phyloP scores from a whole-genome alignment of 1,140 invertebrate species.

The Latrodectus geometricus region DNA sequence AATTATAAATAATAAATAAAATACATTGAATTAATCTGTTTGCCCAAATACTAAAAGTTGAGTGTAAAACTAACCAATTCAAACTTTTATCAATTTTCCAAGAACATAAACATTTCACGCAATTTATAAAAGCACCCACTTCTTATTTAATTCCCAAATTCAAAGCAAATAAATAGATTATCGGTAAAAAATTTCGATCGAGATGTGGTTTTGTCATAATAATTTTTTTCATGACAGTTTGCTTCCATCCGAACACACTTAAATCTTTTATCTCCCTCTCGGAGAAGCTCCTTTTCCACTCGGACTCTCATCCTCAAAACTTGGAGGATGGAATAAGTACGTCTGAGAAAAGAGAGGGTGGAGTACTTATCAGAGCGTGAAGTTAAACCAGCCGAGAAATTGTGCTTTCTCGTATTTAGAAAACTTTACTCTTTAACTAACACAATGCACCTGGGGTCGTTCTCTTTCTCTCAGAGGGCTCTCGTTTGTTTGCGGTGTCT shows the following conservation, averaged over 20 bases:
- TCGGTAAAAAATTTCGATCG: no score
- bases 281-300: neutral
- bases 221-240: neutral
- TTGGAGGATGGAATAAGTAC: neutral
- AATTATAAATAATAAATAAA: no score
- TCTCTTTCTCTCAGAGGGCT: neutral
- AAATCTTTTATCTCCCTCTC: slow-evolving; percentile 15
- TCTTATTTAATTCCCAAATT: no score
- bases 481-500: neutral
- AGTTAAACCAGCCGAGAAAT: slow-evolving; percentile 58
- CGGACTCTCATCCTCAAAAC: slow-evolving; percentile 2
- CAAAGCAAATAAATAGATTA: no score
- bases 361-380: slow-evolving; percentile 54
- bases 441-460: slow-evolving; percentile 30
- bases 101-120: no score
- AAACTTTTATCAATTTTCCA: no score
- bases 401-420: slow-evolving; percentile 52
- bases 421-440: slow-evolving; percentile 33
- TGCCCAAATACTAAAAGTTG: no score
- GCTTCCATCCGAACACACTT: slow-evolving; percentile 2
- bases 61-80: no score
- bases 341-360: slow-evolving; percentile 1
- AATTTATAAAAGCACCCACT: no score
- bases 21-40: no score
- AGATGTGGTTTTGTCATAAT: no score